These are phyloP conservation scores for Girardia tigrina DNA, from an alignment of 2,888 invertebrate genomes.

Conservation along the genomic window DNA sequence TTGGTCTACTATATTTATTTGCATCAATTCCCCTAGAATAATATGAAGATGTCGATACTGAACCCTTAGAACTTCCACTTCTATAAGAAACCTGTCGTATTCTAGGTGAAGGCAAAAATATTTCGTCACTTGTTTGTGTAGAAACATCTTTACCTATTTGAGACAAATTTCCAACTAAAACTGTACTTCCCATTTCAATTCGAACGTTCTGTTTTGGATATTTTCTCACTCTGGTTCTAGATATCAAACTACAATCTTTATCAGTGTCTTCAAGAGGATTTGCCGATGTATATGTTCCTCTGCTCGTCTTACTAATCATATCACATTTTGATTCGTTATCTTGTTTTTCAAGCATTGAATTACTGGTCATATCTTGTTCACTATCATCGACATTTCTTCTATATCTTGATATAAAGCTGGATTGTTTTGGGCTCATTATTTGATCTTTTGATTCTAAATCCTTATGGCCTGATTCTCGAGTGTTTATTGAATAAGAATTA, in stretches of 20 bases:
- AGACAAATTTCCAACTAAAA: background rate
- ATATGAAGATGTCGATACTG: background rate
- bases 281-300: background rate
- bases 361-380: background rate
- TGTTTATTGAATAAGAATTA: background rate
- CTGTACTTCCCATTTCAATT: constrained; percentile 10
- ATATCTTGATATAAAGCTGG: background rate
- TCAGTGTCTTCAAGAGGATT: background rate
- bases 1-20: background rate
- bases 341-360: background rate
- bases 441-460: background rate
- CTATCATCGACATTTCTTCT: background rate
- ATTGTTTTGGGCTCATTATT: background rate
- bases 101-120: constrained; percentile 32
- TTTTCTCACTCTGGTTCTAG: constrained; percentile 7
- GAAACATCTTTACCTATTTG: constrained; percentile 8
- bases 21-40: background rate
- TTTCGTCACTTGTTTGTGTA: constrained; percentile 34
- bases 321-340: background rate
- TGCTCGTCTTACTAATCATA: constrained; percentile 8
- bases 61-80: constrained; percentile 1
- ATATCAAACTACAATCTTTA: background rate
- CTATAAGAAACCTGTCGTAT: background rate
- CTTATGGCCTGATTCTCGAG: background rate
- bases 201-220: constrained; percentile 8